These are phyloP conservation scores for Myrmecobius fasciatus DNA, from an alignment of 2,113 vertebrate species.

Conservation along the genomic window DNA sequence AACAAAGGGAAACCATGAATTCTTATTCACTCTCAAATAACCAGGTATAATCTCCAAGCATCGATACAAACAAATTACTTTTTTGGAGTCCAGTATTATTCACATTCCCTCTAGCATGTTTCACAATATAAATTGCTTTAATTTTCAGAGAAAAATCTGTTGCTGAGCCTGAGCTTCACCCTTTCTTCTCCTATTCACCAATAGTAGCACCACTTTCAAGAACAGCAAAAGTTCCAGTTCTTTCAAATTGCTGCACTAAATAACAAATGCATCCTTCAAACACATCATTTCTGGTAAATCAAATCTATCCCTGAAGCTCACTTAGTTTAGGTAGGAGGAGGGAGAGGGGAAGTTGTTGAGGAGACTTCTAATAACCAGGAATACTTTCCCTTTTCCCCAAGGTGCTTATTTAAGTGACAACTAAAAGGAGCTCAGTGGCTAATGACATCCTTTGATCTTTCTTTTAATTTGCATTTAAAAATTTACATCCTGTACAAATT, in stretches of 20 bases:
- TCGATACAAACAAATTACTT: not conserved
- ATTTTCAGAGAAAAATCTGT: slow-evolving; percentile 60
- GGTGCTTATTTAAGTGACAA: not conserved
- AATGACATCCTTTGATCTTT: not conserved
- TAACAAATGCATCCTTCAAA: slow-evolving; percentile 20
- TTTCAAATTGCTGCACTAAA: not conserved
- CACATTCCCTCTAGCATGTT: not conserved
- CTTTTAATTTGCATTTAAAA: not conserved
- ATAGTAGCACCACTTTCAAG: slow-evolving; percentile 39
- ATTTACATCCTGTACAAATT: not conserved
- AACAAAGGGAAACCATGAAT: not conserved
- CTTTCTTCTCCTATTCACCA: slow-evolving; percentile 51
- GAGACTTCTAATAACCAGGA: not conserved
- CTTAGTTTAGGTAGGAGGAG: not conserved
- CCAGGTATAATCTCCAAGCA: not conserved
- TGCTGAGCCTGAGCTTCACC: slow-evolving; percentile 20
- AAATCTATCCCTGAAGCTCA: not conserved
- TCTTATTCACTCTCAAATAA: not conserved
- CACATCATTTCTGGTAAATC: slow-evolving; percentile 5
- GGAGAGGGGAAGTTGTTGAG: not conserved
- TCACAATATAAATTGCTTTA: slow-evolving; percentile 69
- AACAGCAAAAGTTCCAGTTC: slow-evolving; percentile 36
- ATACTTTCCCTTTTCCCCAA: not conserved
- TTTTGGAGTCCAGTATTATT: not conserved
- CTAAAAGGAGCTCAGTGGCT: not conserved